Percentiles rank a stretch among this genome's conserved stretches.
Evolutionary conservation across 2,888 invertebrate species (phyloP).

Genomic region (Meliscaeva auricollis): DNA sequence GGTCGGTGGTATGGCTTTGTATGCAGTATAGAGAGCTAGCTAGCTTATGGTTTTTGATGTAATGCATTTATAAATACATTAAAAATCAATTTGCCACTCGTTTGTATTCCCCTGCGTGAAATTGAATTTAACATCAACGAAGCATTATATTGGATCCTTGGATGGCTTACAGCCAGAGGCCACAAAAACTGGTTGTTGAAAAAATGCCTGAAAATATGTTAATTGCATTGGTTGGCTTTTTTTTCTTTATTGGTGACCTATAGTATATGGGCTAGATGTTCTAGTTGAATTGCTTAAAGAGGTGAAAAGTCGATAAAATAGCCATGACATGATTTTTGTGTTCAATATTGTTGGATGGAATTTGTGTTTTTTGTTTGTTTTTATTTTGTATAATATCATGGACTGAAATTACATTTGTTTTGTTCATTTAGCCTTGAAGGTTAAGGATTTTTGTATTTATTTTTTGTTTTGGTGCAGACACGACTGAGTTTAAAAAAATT

Average conservation of each 20-base stretch:
- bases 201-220: conserved; percentile 62
- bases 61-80: conserved; percentile 69
- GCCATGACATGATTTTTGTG: neutral
- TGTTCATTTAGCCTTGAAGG: no score
- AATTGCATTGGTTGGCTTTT: conserved; percentile 54
- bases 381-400: no score
- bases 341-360: no score
- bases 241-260: neutral
- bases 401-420: no score
- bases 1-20: neutral
- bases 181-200: conserved; percentile 43
- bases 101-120: conserved; percentile 66
- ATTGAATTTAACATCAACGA: conserved; percentile 56
- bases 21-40: neutral
- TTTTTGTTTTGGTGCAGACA: no score
- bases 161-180: conserved; percentile 37
- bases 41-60: conserved; percentile 37
- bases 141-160: conserved; percentile 67
- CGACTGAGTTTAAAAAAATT: no score
- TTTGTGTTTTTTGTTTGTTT: no score
- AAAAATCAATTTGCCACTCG: conserved; percentile 69
- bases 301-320: neutral
- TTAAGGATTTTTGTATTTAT: no score
- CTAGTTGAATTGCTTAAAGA: neutral
- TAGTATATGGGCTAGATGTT: neutral